Base-by-base conservation (phyloP, 2,113 vertebrate species). In the Castor canadensis region DNA sequence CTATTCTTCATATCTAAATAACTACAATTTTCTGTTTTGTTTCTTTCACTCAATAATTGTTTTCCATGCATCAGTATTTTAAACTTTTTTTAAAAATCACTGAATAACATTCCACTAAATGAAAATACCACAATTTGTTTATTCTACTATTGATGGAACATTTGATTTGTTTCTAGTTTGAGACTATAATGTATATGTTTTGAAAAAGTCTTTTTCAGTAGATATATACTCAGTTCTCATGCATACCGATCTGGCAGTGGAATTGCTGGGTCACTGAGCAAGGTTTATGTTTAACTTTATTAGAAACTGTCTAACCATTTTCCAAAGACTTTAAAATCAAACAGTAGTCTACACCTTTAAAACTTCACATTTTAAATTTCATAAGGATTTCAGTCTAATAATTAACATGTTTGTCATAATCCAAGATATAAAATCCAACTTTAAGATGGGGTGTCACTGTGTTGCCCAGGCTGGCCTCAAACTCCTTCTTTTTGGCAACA, bases 311-410 rank as follows among this genome's bases (percentile, higher is more conserved):
- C 47, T 40, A n/a, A n/a, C n/a, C n/a, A 17, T 58, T 82, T 90
- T 90, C 93, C 73, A 94, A 54, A 71, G 32, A 47, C 24, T 26
- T 82, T 75, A 95, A 92, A 16, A 66, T 30, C 40, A 73, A 43
- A 80, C 19, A 64, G 11, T 30, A 75, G 40, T 35, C 26, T 40
- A 22, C 5, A 5, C 35, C 52, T 81, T 88, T 89, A 67, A 67
- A 93, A 76, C 54, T 66, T 93, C 82, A 81, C 30, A 58, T 54
- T 88, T 85, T 72, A 80, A 83, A 85, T 81, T 93, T 84, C 52
- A 73, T 62, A 43, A 82, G 76, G 64, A 94, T 56, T 89, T 80
- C 45, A 69, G 60, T 86, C 64, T 94, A 93, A 93, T 52, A 67
- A 81, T 91, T 91, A 86, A 64, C 76, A 75, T 72, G 30, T 72